Base-by-base conservation (phyloP, 2,113 vertebrate species). In the Oncorhynchus keta region DNA sequence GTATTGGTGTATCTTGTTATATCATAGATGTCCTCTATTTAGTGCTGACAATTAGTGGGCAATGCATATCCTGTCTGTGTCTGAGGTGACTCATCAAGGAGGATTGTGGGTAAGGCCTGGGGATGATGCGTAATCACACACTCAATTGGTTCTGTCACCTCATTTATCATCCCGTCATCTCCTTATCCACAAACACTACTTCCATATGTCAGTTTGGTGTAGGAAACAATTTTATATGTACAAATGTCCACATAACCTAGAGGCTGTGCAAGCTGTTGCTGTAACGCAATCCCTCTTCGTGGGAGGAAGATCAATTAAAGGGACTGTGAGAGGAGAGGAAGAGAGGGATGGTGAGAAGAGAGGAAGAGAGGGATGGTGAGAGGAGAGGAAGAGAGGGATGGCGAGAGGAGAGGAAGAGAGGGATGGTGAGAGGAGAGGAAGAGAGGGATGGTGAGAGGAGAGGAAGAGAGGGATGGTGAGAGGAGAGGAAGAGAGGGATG, bases 141-240 rank as follows among this genome's bases (percentile, higher is more conserved):
- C 49, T 75, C 80, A 30, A 49, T 85, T 86, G 59, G 77, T 86
- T 83, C 72, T 75, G 81, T 73, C 82, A 76, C 79, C 78, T 66
- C 80, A 79, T 90, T 79, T 64, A 85, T 90, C 86, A 90, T 62
- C 51, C 79, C 81, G 79, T 81, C 84, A 78, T 68, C 68, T 61
- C 68, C 70, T 74, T 82, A 76, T 83, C 80, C 76, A 83, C 79
- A 81, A 84, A 72, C 72, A 75, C 61, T 48, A n/a, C 81, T 85
- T 87, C 77, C 45, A 70, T 48, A 61, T 62, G 70, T 77, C 74
- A 68, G 45, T 72, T 70, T 22, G 67, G 78, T 68, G 48, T 45
- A 18, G 66, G 73, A 77, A 81, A 75, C 72, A 71, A 75, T 81
- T 66, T 51, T 64, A 80, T 81, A 61, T 82, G 68, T 76, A 75